Base-by-base conservation (phyloP, 2,888 invertebrate species). In the Macrophya annulata region DNA sequence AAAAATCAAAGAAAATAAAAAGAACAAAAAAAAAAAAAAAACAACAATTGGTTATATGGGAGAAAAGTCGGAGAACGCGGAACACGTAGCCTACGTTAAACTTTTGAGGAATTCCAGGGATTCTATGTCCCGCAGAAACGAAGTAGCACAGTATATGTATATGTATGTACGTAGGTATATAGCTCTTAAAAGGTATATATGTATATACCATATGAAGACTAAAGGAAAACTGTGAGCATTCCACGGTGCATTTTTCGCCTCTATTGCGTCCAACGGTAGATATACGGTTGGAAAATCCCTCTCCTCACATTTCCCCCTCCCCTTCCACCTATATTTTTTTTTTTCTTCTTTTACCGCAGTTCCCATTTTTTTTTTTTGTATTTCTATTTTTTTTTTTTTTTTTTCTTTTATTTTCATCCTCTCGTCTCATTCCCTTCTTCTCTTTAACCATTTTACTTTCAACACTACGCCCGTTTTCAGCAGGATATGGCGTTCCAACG, bases 221-320 rank as follows among this genome's bases (percentile, higher is more conserved):
- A 17, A 15, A 55, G 62, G 62, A 31, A 62, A 62, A 81, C 81
- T 62, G 81, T 81, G 81, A 81, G 81, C 81, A 81, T 81, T 81
- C 62, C 81, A 81, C 12, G 62, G 21, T 62, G 81, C 59, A 81
- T 81, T 81, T 81, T 81, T 81, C 62, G 62, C 40, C 37, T 51
- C 31, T 81, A 77, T 77, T 77, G 51, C 77, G 51, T 62, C 31
- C 31, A n/a, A n/a, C 15, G 25, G 4, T 15, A 12, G 15, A 12
- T 10, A 2, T 31, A 15, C 8, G 55, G 25, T 15, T 37, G n/a
- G 55, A 48, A 68, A 48, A 55, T 55, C 37, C n/a, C 72, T 17
- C 12, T 68, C 31, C 31, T 4, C 15, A 31, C 2, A 8, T 68
- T 68, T 25, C 74, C 45, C 45, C 43, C 10, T 5, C 17, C 15